Conservation (phyloP, 2,888 invertebrate genomes). For the Copidosoma aretas region DNA sequence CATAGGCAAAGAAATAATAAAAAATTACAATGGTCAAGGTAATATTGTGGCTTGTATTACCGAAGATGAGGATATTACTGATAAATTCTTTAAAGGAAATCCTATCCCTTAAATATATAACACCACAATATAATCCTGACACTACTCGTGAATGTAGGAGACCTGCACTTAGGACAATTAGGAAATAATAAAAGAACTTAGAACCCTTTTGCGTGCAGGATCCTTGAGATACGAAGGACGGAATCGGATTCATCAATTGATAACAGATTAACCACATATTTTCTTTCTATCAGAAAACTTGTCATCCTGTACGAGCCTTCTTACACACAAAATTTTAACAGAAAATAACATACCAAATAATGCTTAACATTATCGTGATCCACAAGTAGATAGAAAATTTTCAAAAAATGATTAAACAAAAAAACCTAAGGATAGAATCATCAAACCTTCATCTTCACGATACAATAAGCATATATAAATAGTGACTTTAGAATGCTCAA, state of each 20-base stretch:
- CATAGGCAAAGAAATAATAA: too few species aligned
- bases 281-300: not conserved
- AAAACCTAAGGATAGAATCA: not conserved
- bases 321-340: not conserved
- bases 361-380: not conserved
- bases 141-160: too few species aligned
- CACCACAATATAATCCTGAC: too few species aligned
- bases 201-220: too few species aligned
- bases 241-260: not conserved
- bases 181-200: not conserved
- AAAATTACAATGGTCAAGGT: too few species aligned
- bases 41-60: too few species aligned
- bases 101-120: too few species aligned
- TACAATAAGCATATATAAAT: not conserved
- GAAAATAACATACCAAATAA: not conserved
- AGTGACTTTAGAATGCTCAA: conserved; percentile 9
- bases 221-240: not conserved
- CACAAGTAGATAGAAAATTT: not conserved
- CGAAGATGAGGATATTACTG: too few species aligned
- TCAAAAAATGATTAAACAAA: not conserved
- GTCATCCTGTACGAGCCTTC: not conserved
- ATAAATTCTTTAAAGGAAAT: too few species aligned
- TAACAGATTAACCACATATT: not conserved
- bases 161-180: too few species aligned
- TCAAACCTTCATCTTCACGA: not conserved